Base-by-base conservation (phyloP, 2,797 vertebrate genomes). In the Phaenicophaeus curvirostris region DNA sequence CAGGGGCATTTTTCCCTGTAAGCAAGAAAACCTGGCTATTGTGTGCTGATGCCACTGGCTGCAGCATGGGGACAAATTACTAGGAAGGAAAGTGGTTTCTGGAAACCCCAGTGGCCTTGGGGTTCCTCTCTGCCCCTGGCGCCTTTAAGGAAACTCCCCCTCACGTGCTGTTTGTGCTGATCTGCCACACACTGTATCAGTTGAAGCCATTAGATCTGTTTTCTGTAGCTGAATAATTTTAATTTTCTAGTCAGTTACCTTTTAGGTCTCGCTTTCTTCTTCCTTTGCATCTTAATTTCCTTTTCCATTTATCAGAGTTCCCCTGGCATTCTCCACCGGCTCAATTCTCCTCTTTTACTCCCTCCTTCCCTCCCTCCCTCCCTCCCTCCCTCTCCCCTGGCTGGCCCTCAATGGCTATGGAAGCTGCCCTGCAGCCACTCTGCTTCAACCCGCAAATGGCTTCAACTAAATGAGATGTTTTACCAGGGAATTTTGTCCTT, bases 241-340 rank as follows among this genome's bases (percentile, higher is more conserved):
- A 96, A 96, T 97, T 97, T 97, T 97, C 95, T 96, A 95, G 82
- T 94, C 96, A 95, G 96, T 96, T 97, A 93, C 92, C 85, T 95
- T 90, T 74, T 31, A 84, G 85, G 93, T 93, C 85, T 94, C 11
- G 1, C 79, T 92, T 93, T 69, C 57, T 93, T 91, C 82, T 90
- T 91, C 73, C 90, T 91, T 73, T 66, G 59, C 7, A 6, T 72
- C 93, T 94, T 96, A 97, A 96, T 96, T 94, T 93, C 72, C 55
- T 96, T 85, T 92, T 82, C 62, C n/a, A 25, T 85, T 31, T 83
- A 50, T 44, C 9, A 33, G 27, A 1, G 1, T 13, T 91, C 73
- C 55, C 35, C 41, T 35, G 79, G 46, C 55, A 41, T 33, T 66
- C 41, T n/a, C 50, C 90, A 18, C 18, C 30, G 28, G 3, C 30